Evolutionary conservation across 2,797 vertebrate species (phyloP).

Genomic region (Heterohyrax brucei): DNA sequence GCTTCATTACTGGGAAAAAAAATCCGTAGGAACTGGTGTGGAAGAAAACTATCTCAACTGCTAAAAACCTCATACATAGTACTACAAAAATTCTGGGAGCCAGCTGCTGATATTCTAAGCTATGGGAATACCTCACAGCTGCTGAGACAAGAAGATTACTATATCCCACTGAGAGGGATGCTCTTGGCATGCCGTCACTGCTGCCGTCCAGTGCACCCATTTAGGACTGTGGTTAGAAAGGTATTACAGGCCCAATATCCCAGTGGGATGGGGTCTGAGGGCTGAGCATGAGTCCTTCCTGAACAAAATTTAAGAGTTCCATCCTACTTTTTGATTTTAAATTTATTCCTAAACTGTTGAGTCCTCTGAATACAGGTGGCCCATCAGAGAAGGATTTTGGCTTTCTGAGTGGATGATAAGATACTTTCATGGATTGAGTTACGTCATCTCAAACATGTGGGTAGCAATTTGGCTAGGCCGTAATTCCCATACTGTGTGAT

Average conservation of each 20-base stretch:
- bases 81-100: background rate
- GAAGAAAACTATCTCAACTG: background rate
- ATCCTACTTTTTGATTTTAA: background rate
- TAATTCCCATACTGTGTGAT: too few species aligned
- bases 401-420: background rate
- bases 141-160: background rate
- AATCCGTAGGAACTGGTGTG: background rate
- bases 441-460: too few species aligned
- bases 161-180: background rate
- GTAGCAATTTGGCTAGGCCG: too few species aligned
- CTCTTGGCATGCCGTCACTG: background rate
- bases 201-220: background rate
- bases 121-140: background rate
- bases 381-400: background rate
- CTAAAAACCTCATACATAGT: background rate
- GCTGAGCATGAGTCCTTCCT: background rate
- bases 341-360: constrained; percentile 12
- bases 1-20: background rate
- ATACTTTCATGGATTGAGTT: too few species aligned
- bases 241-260: background rate
- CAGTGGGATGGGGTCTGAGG: background rate
- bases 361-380: background rate
- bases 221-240: background rate
- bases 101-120: too few species aligned
- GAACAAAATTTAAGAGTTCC: background rate